These are phyloP conservation scores for Plebejus argus DNA, from an alignment of 2,888 invertebrate genomes.

Conservation along the genomic window DNA sequence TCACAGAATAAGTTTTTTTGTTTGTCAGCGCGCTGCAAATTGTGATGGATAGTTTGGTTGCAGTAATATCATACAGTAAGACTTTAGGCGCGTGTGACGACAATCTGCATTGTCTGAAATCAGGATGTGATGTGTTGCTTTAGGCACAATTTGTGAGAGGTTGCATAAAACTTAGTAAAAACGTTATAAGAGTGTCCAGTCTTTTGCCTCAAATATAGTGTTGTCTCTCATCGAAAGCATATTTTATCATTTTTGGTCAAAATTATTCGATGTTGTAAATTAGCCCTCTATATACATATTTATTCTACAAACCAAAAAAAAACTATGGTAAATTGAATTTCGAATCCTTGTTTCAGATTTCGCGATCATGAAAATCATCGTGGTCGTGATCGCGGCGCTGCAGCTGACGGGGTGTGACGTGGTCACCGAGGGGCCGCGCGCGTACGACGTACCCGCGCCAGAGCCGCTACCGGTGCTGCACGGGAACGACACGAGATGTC, in stretches of 20 bases:
- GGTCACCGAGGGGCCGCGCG: slow-evolving; percentile 53
- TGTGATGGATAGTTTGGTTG: neutral
- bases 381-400: slow-evolving; percentile 53
- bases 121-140: too few relatives aligned
- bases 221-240: too few relatives aligned
- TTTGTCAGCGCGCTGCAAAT: slow-evolving; percentile 3
- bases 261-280: too few relatives aligned
- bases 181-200: too few relatives aligned
- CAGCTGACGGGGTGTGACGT: slow-evolving; percentile 63
- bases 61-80: neutral
- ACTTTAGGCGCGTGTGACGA: too few relatives aligned
- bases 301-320: too few relatives aligned
- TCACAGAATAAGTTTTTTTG: neutral
- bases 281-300: neutral
- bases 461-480: slow-evolving; percentile 68
- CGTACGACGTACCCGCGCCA: slow-evolving; percentile 62
- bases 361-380: slow-evolving; percentile 54
- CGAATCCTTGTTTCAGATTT: slow-evolving; percentile 63
- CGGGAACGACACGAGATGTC: slow-evolving; percentile 78
- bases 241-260: too few relatives aligned
- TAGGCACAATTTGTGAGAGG: too few relatives aligned
- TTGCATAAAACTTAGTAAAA: too few relatives aligned
- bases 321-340: neutral
- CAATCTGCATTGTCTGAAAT: too few relatives aligned
- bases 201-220: too few relatives aligned